These are phyloP conservation scores for Jacana jacana DNA, from an alignment of 2,113 vertebrate genomes.

Conservation along the genomic window DNA sequence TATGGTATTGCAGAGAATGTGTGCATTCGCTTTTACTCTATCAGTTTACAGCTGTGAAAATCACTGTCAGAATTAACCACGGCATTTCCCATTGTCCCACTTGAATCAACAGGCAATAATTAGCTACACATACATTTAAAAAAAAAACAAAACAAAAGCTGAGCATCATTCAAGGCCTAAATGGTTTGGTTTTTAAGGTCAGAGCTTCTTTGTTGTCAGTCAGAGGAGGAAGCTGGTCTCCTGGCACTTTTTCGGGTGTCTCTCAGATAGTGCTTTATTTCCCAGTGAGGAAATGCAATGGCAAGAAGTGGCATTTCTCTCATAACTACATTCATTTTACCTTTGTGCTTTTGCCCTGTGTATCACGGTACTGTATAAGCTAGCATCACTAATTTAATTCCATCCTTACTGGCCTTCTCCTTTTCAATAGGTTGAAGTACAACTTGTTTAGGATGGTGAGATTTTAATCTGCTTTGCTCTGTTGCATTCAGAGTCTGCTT, in stretches of 20 bases:
- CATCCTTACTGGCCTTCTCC: background rate
- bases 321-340: background rate
- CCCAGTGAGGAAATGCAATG: background rate
- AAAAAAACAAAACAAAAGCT: background rate
- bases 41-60: background rate
- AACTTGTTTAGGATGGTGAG: background rate
- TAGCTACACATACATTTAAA: background rate
- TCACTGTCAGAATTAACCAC: background rate
- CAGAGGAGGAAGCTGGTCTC: background rate
- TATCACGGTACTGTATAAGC: background rate
- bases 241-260: background rate
- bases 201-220: background rate
- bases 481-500: background rate
- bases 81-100: background rate
- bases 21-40: background rate
- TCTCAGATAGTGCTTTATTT: background rate
- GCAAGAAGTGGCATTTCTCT: background rate
- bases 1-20: background rate
- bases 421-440: background rate
- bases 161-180: background rate
- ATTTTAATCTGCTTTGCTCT: background rate
- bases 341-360: background rate
- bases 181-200: background rate
- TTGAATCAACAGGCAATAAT: background rate
- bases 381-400: background rate